phyloP scores from a whole-genome alignment of 2,888 invertebrate species.

The Liposcelis brunnea region DNA sequence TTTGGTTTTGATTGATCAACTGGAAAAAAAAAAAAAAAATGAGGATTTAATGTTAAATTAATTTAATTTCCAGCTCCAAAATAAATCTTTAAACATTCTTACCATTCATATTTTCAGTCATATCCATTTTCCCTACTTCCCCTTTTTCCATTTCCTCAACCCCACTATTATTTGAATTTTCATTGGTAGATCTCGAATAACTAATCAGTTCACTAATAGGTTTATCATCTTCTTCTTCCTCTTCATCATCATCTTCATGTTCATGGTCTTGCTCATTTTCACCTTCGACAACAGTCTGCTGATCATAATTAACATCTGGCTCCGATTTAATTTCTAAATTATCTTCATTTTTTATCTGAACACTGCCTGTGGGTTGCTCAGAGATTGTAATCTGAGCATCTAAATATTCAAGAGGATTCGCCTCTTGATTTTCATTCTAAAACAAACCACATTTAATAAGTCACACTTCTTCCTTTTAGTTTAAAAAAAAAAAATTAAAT shows the following conservation, averaged over 20 bases:
- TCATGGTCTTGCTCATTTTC: not conserved
- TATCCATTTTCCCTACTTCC: too few relatives aligned
- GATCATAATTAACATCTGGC: not conserved
- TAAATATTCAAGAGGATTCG: not conserved
- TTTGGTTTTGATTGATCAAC: too few relatives aligned
- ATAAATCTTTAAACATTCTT: too few relatives aligned
- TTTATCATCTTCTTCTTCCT: conserved; percentile 3
- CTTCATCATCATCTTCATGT: not conserved
- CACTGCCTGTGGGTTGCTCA: not conserved
- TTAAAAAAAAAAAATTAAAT: too few relatives aligned
- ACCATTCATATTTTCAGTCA: too few relatives aligned
- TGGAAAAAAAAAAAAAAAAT: too few relatives aligned
- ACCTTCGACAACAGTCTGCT: not conserved
- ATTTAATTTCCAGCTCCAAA: too few relatives aligned
- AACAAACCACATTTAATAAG: not conserved
- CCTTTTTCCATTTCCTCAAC: too few relatives aligned
- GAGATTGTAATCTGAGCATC: conserved; percentile 1
- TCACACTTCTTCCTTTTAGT: too few relatives aligned
- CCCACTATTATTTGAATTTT: too few relatives aligned
- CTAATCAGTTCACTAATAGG: conserved; percentile 1
- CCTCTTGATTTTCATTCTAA: not conserved
- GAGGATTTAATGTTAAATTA: too few relatives aligned
- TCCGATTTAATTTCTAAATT: not conserved
- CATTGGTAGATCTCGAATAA: not conserved
- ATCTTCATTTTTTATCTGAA: not conserved